Evolutionary conservation across 2,888 invertebrate species (phyloP).

Genomic region (Mayetiola destructor): DNA sequence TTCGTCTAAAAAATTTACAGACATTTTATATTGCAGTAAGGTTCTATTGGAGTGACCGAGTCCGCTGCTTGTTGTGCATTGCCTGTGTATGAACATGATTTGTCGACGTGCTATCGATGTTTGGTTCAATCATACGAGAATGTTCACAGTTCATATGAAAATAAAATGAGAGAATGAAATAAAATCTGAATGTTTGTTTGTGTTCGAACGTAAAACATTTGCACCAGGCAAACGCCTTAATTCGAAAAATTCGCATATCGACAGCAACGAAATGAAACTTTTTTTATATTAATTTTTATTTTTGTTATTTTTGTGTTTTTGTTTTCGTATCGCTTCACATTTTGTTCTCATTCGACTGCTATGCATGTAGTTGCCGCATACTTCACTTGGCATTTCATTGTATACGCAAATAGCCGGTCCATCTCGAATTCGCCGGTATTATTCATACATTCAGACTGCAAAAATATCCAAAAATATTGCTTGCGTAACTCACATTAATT

Average conservation of each 20-base stretch:
- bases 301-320: not conserved
- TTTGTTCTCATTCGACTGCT: no score
- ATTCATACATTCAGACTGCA: not conserved
- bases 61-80: no score
- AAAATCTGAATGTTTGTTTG: conserved; percentile 1
- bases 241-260: no score
- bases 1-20: no score
- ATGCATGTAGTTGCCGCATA: no score
- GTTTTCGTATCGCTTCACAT: not conserved
- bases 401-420: not conserved
- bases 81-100: conserved; percentile 5
- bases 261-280: no score
- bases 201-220: not conserved
- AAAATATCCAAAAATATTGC: not conserved
- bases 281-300: not conserved
- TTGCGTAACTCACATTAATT: conserved; percentile 3
- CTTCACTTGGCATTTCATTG: not conserved
- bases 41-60: no score
- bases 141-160: no score
- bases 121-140: not conserved
- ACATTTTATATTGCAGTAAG: no score
- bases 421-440: not conserved
- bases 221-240: not conserved
- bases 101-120: conserved; percentile 11
- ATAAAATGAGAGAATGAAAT: no score